Percentiles rank a stretch among this genome's conserved stretches.
Conservation (phyloP, 2,113 vertebrate genomes). For the Plestiodon gilberti region DNA sequence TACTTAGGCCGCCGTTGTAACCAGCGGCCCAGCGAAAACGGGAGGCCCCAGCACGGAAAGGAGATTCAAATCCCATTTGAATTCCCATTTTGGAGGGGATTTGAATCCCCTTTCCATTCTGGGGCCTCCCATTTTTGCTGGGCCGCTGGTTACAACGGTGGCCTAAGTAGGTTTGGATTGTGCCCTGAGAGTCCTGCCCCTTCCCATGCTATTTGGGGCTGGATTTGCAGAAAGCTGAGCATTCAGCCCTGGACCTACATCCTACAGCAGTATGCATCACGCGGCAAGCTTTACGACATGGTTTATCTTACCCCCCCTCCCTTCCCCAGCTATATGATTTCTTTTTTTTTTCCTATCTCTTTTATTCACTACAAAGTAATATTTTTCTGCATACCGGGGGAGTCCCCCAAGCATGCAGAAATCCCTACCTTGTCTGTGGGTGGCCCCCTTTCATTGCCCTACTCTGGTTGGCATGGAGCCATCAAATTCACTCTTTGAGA, state of each 20-base stretch:
- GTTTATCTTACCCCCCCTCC: too few species aligned
- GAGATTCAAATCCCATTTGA: too few species aligned
- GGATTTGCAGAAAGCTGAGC: neutral
- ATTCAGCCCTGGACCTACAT: neutral
- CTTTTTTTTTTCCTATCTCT: neutral
- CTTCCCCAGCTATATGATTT: neutral
- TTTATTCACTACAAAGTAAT: neutral
- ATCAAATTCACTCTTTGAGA: neutral
- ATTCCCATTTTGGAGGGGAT: too few species aligned
- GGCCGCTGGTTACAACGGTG: too few species aligned
- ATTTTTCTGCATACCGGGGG: neutral
- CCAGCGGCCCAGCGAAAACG: too few species aligned
- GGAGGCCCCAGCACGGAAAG: too few species aligned
- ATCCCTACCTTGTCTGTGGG: neutral
- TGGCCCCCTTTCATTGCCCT: neutral
- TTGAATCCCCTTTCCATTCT: too few species aligned
- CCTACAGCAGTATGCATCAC: neutral
- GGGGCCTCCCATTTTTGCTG: too few species aligned
- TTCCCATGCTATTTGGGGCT: neutral
- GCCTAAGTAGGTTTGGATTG: too few species aligned
- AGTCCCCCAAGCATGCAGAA: neutral
- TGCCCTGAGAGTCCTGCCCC: too few species aligned
- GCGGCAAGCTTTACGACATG: neutral
- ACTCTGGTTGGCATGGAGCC: too few species aligned
- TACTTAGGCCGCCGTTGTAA: too few species aligned